Evolutionary conservation across 2,888 invertebrate genomes (phyloP), one percentile per base, ranked within the genome.

Genomic region (Nomada fucata): DNA sequence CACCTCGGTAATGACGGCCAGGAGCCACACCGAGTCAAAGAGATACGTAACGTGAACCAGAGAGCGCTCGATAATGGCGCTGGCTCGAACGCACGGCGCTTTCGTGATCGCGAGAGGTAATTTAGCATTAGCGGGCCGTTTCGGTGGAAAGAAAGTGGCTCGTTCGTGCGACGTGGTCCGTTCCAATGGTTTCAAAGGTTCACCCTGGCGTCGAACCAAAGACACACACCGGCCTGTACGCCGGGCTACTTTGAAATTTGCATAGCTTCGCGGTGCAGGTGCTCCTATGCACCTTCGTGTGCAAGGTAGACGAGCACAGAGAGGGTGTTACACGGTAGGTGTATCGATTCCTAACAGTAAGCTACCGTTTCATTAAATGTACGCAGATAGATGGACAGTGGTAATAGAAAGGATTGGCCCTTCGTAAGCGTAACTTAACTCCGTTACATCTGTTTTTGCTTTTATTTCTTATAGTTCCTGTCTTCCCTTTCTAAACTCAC

Each of bases 221-320:
- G 75, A 71, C 82, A 70, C 72, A 52, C 72, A 67, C 72, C 44
- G 53, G 57, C 72, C n/a, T 29, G 26, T 42, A 69, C 70, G 18
- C 71, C 36, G n/a, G n/a, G 23, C 52, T 15, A 9, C 9, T 18
- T 50, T 13, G 0, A 69, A 84, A 83, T 84, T 84, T 83, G 70
- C 79, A 83, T 84, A 83, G 83, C 60, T 76, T 79, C 73, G 57
- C 82, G 78, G 59, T 79, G 84, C 83, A 77, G 82, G 77, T 81
- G 77, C 70, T 57, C 52, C 55, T 61, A 36, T 67, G 60, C 74
- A 63, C 61, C 36, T 53, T 67, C 20, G 29, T 15, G 29, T 18
- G 36, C 60, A n/a, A 15, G 47, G 11, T 47, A 47, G 47, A 13
- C 47, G 47, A 47, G 13, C 47, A 13, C 3, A 13, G 47, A 7